Conservation (phyloP, 2,113 vertebrate genomes). For the western clawed frog (Xenopus tropicalis) region DNA sequence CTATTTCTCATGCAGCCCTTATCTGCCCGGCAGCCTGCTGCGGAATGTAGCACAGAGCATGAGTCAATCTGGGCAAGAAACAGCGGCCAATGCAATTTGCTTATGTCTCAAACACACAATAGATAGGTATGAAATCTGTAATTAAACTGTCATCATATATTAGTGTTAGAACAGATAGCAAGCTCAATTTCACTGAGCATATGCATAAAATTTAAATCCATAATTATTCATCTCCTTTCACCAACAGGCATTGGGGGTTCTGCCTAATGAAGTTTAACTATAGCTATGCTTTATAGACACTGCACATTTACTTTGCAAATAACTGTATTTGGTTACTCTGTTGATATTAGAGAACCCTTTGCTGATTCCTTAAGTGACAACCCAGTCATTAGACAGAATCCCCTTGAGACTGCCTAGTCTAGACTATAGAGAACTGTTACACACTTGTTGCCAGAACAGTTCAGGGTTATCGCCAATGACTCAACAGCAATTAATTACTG, state of each 20-base stretch:
- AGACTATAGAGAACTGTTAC: too few species aligned
- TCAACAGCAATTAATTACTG: too few species aligned
- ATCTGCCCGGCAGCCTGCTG: background rate
- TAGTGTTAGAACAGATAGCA: conserved; percentile 4
- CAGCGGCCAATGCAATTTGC: background rate
- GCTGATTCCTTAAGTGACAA: too few species aligned
- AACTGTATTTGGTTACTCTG: background rate
- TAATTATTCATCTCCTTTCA: background rate
- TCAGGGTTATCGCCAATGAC: too few species aligned
- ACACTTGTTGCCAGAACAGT: too few species aligned
- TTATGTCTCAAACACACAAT: conserved; percentile 4
- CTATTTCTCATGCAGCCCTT: background rate
- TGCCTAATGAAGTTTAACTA: background rate
- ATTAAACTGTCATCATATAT: conserved; percentile 9
- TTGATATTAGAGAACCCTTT: background rate
- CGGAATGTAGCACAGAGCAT: background rate
- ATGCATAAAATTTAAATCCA: conserved; percentile 7
- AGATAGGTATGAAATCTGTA: conserved; percentile 5
- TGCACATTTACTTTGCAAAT: background rate
- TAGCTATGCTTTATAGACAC: background rate
- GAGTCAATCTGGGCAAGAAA: background rate
- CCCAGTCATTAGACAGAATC: too few species aligned
- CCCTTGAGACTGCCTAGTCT: too few species aligned
- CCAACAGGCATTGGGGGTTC: background rate
- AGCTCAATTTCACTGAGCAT: conserved; percentile 8